Conservation (phyloP, 37 sponge, comb jelly and placozoan genomes). For the Mnemiopsis leidyi region DNA sequence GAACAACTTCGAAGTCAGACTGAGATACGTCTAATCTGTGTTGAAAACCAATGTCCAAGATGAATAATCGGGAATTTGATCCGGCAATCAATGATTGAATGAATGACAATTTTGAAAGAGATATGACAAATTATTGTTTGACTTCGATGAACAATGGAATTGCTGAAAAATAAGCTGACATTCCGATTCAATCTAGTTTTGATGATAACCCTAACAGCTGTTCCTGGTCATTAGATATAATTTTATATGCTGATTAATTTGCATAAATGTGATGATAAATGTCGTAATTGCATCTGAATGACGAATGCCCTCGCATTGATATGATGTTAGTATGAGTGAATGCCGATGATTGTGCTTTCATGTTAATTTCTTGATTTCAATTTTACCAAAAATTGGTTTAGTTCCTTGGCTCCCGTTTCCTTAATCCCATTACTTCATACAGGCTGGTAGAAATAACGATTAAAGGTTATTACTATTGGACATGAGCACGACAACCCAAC, state of each 20-base stretch:
- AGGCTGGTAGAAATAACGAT: neutral
- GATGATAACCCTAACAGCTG: neutral
- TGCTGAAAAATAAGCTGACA: too few relatives aligned
- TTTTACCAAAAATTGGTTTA: neutral
- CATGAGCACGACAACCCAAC: neutral
- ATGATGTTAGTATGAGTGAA: neutral
- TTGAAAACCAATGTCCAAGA: neutral
- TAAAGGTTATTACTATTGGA: neutral
- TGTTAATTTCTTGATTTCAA: neutral
- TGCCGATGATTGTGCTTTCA: neutral
- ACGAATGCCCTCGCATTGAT: neutral
- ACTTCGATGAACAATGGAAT: too few relatives aligned
- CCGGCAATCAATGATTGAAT: too few relatives aligned
- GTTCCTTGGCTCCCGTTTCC: neutral
- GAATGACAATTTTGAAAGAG: too few relatives aligned
- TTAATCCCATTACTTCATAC: neutral
- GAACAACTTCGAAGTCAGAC: neutral
- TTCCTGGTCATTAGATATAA: neutral
- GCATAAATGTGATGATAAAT: neutral
- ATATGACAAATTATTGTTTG: neutral
- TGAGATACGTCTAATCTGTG: neutral
- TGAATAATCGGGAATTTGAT: neutral
- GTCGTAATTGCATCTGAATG: neutral
- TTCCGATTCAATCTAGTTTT: too few relatives aligned
- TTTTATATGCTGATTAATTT: neutral